A percentile compares a stretch with the other conserved stretches of the same genome.
These are phyloP conservation scores for Glyptemys insculpta DNA, from an alignment of 2,797 vertebrate species.

Conservation along the genomic window DNA sequence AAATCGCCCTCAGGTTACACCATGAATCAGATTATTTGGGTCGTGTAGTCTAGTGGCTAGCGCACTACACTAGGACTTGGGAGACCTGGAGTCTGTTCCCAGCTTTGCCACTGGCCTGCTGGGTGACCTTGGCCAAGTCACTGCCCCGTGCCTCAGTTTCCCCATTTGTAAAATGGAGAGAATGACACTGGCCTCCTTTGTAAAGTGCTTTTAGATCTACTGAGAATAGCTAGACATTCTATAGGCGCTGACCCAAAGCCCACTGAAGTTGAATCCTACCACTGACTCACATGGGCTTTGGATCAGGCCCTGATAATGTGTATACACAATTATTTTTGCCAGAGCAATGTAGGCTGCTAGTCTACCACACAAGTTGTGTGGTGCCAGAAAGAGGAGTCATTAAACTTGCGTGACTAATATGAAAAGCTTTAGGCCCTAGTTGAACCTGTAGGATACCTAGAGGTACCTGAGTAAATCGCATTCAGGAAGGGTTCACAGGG, in stretches of 20 bases:
- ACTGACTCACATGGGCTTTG: neutral
- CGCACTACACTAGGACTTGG: neutral
- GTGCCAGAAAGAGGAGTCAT: neutral
- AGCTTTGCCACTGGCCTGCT: neutral
- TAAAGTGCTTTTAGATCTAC: neutral
- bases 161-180: neutral
- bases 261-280: neutral
- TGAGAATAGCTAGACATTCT: neutral
- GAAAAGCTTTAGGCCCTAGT: neutral
- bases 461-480: neutral
- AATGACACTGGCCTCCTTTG: neutral
- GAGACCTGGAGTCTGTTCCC: neutral
- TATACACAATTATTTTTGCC: neutral
- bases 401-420: neutral
- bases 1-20: neutral
- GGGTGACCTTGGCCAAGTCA: neutral
- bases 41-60: too few relatives aligned
- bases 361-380: neutral
- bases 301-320: neutral
- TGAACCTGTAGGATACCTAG: neutral
- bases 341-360: neutral
- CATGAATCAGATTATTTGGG: neutral
- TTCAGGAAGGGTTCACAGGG: neutral
- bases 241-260: neutral
- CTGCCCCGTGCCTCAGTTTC: neutral